Conservation (phyloP, 2,888 invertebrate genomes). For the Tricholauxania praeusta region DNA sequence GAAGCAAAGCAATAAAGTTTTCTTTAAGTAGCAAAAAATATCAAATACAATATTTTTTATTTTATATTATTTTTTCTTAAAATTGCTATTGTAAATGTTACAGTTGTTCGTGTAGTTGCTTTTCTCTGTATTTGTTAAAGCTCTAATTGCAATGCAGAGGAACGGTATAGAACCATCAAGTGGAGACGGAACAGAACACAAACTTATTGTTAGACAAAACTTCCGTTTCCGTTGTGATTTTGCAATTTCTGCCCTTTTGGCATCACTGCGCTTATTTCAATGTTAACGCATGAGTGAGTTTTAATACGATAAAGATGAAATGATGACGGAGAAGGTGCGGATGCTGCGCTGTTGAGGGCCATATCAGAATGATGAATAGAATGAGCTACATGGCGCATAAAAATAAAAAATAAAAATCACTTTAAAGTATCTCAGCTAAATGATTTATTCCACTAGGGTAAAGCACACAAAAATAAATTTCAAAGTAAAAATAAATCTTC, state of each 20-base stretch:
- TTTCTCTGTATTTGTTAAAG: not conserved
- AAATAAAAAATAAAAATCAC: too few relatives aligned
- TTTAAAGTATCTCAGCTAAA: too few relatives aligned
- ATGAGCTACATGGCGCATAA: too few relatives aligned
- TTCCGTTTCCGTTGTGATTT: conserved; percentile 33
- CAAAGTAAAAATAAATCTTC: too few relatives aligned
- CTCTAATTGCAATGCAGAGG: conserved; percentile 32
- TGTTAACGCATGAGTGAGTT: conserved; percentile 33
- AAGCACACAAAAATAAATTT: too few relatives aligned
- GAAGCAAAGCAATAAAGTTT: conserved; percentile 3
- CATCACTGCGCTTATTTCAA: conserved; percentile 31
- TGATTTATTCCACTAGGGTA: too few relatives aligned
- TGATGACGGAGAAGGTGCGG: too few relatives aligned
- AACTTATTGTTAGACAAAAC: conserved; percentile 33
- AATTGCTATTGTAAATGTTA: not conserved
- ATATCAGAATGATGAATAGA: too few relatives aligned
- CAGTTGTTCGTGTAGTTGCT: conserved; percentile 13
- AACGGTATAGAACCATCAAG: too few relatives aligned
- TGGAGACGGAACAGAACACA: not conserved
- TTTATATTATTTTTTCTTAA: conserved; percentile 2
- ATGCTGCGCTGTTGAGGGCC: too few relatives aligned
- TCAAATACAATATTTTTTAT: not conserved
- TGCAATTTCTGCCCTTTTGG: conserved; percentile 33
- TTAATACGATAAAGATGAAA: conserved; percentile 34
- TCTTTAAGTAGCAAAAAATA: conserved; percentile 12